A percentile compares a stretch with the other conserved stretches of the same genome.
Conservation (phyloP, 2,113 vertebrate genomes). For the Eulemur macaco region DNA sequence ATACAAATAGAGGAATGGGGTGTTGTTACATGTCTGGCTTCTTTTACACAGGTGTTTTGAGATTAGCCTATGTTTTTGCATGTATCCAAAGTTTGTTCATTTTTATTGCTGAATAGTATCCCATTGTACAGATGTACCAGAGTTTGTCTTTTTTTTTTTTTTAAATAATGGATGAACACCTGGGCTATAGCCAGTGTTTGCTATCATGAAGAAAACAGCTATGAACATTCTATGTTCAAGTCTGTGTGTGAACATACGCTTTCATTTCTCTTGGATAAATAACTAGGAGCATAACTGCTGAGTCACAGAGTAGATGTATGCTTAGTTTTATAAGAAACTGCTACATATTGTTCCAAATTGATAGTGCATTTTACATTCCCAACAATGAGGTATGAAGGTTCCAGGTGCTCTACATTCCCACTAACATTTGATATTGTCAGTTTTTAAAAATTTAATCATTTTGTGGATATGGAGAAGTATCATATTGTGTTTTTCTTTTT, state of each 20-base stretch:
- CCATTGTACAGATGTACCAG: neutral
- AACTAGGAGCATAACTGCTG: neutral
- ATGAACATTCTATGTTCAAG: neutral
- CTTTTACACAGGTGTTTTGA: neutral
- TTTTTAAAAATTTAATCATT: slow-evolving; percentile 1
- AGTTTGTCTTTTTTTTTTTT: neutral
- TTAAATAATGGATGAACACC: neutral
- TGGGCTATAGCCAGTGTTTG: neutral
- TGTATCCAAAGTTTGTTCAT: neutral
- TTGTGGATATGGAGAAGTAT: neutral
- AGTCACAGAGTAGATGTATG: neutral
- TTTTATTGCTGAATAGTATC: slow-evolving; percentile 13
- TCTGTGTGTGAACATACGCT: neutral
- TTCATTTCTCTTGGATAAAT: slow-evolving; percentile 30
- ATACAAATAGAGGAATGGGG: neutral
- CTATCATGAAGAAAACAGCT: slow-evolving; percentile 22
- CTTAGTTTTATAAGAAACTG: slow-evolving; percentile 25
- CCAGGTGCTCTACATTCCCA: neutral
- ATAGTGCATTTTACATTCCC: neutral
- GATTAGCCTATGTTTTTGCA: neutral
- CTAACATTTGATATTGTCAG: neutral
- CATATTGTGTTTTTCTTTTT: neutral
- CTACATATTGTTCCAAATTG: neutral
- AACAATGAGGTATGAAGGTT: neutral
- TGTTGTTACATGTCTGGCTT: neutral